A percentile compares a stretch with the other conserved stretches of the same genome.
phyloP scores from a whole-genome alignment of 1,140 invertebrate genomes.

The Papilio helenus region DNA sequence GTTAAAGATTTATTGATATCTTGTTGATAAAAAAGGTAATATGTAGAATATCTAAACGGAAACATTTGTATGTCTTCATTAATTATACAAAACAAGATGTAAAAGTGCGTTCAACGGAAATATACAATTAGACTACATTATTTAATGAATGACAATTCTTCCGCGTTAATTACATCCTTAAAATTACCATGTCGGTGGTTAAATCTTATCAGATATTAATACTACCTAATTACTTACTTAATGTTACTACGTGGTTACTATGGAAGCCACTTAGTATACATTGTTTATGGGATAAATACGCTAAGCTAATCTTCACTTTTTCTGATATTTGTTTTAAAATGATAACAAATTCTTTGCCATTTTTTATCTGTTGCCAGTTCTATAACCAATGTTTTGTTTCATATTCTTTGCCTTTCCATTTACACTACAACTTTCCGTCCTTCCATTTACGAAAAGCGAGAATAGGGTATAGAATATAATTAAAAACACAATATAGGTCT shows the following conservation, averaged over 20 bases:
- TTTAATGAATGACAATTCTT: too few relatives aligned
- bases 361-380: not conserved
- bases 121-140: constrained; percentile 6
- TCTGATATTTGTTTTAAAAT: not conserved
- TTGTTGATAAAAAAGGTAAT: not conserved
- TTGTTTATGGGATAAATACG: too few relatives aligned
- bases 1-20: not conserved
- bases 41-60: constrained; percentile 8
- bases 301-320: too few relatives aligned
- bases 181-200: too few relatives aligned
- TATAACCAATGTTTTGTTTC: too few relatives aligned
- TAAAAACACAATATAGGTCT: not conserved
- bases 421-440: too few relatives aligned
- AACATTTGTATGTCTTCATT: constrained; percentile 23
- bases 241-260: too few relatives aligned
- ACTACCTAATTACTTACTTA: too few relatives aligned
- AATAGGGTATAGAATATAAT: not conserved
- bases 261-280: too few relatives aligned
- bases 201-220: too few relatives aligned
- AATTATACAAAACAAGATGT: constrained; percentile 6
- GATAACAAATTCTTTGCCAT: not conserved
- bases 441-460: not conserved
- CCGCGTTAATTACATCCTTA: too few relatives aligned
- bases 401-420: too few relatives aligned
- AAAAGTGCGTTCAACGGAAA: constrained; percentile 13